Conservation (phyloP, 2,797 vertebrate species). For the Tympanoctomys barrerae region DNA sequence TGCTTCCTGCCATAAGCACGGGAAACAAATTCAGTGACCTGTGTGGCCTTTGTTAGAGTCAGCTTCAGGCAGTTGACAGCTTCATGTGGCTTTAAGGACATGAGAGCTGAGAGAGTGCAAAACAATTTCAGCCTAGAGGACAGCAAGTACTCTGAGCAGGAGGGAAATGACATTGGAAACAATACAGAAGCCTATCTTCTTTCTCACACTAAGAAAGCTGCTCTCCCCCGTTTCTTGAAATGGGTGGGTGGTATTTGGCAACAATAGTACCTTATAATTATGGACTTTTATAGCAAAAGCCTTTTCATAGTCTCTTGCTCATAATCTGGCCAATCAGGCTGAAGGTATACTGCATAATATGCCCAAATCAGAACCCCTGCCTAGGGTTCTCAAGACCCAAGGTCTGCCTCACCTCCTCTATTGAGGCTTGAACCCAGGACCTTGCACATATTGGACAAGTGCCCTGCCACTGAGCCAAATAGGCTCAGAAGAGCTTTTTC, state of each 20-base stretch:
- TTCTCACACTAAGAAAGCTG: slow-evolving; percentile 36
- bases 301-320: slow-evolving; percentile 34
- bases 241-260: neutral
- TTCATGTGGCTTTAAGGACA: slow-evolving; percentile 67
- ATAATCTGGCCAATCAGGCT: neutral
- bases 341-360: neutral
- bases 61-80: slow-evolving; percentile 73
- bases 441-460: neutral
- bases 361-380: neutral
- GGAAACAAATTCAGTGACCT: slow-evolving; percentile 31
- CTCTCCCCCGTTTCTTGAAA: slow-evolving; percentile 48
- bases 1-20: slow-evolving; percentile 39
- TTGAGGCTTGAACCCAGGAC: neutral
- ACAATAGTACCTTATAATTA: slow-evolving; percentile 13
- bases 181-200: slow-evolving; percentile 27
- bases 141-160: neutral
- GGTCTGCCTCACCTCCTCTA: neutral
- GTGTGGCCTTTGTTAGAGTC: slow-evolving; percentile 75
- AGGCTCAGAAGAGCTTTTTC: neutral
- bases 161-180: slow-evolving; percentile 40
- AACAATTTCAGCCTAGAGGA: slow-evolving; percentile 60
- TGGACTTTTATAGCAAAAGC: slow-evolving; percentile 45
- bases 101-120: slow-evolving; percentile 62
- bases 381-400: neutral
- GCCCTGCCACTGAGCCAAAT: neutral